phyloP scores from a whole-genome alignment of 2,113 vertebrate genomes.

The Aplodontia rufa region DNA sequence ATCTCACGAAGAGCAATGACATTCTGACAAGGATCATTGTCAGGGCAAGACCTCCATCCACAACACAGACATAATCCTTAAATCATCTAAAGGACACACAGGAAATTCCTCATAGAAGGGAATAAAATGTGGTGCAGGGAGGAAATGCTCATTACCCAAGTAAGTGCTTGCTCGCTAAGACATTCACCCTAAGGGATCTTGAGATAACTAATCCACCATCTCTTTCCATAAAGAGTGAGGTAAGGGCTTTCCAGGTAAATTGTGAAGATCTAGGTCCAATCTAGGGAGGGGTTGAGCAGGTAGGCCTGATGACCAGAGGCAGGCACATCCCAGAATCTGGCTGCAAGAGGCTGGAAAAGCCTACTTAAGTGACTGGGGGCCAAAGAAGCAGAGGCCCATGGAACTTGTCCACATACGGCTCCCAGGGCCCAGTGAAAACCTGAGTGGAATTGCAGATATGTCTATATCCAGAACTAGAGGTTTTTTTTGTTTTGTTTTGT shows the following conservation, averaged over 20 bases:
- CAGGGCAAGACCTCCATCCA: background rate
- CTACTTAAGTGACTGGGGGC: background rate
- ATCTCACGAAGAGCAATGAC: background rate
- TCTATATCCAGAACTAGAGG: background rate
- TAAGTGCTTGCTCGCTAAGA: background rate
- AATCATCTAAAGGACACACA: background rate
- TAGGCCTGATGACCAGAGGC: background rate
- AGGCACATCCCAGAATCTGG: background rate
- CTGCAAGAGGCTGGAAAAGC: background rate
- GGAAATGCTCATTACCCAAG: background rate
- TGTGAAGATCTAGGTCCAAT: background rate
- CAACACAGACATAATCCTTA: background rate
- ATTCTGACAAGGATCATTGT: background rate
- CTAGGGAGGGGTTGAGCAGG: background rate
- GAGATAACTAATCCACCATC: background rate
- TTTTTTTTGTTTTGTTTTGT: no score
- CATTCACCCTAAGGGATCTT: background rate
- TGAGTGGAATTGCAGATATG: background rate
- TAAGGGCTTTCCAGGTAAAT: background rate
- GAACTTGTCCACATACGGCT: background rate
- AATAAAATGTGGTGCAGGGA: background rate
- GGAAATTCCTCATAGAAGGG: background rate
- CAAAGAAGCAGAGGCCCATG: background rate
- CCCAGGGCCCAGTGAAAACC: background rate
- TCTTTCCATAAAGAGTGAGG: background rate